Conservation (phyloP, 2,113 vertebrate genomes). For the Genyomyrus donnyi region DNA sequence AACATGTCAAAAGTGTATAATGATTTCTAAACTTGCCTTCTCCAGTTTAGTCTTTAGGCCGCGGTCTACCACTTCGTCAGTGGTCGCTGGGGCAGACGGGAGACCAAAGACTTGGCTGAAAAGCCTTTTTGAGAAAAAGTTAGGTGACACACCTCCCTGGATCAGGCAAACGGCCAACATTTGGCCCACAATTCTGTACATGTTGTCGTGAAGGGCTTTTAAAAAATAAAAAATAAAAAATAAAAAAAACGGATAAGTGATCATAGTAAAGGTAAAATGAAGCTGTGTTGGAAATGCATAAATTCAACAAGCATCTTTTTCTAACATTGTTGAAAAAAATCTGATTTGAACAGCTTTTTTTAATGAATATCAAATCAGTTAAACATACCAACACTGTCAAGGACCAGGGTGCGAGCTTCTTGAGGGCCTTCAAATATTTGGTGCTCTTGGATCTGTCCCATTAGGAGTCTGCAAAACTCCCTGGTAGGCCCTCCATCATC, state of each 20-base stretch:
- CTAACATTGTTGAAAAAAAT: neutral
- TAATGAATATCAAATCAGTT: neutral
- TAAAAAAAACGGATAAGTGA: neutral
- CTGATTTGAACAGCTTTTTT: neutral
- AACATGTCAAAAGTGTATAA: neutral
- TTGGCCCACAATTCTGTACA: neutral
- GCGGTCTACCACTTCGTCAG: neutral
- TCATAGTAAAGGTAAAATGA: neutral
- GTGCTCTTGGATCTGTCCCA: neutral
- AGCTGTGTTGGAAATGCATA: neutral
- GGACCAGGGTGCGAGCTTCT: neutral
- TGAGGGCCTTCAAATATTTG: neutral
- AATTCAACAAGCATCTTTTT: neutral
- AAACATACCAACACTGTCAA: constrained; percentile 6
- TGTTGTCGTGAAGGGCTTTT: neutral
- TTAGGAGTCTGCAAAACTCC: neutral
- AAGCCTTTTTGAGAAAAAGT: constrained; percentile 1
- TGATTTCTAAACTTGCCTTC: neutral
- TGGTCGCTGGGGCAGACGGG: neutral
- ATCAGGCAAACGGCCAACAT: neutral
- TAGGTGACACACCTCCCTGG: constrained; percentile 1
- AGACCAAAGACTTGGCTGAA: neutral
- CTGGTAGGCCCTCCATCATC: neutral
- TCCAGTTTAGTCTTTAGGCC: neutral
- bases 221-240: neutral